Conservation (phyloP, 1,140 invertebrate species). For the Pseudomyrmex gracilis region DNA sequence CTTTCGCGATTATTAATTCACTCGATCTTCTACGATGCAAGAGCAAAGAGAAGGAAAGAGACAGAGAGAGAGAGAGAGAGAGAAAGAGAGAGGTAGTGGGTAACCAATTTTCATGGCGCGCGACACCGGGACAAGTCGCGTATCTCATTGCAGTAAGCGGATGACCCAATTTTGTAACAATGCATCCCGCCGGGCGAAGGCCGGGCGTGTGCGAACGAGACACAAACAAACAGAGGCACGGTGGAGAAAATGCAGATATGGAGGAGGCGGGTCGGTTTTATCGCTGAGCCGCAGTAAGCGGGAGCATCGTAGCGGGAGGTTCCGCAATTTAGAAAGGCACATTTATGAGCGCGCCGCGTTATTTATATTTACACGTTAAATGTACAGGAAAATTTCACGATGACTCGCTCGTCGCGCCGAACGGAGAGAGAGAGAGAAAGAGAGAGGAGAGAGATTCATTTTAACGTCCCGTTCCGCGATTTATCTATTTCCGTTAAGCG, state of each 20-base stretch:
- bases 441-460: background rate
- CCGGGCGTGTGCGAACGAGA: slow-evolving; percentile 48
- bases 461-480: background rate
- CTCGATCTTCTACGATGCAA: background rate
- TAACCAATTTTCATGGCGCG: slow-evolving; percentile 49
- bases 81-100: background rate
- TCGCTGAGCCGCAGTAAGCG: slow-evolving; percentile 31
- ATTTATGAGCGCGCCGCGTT: slow-evolving; percentile 40
- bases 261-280: slow-evolving; percentile 33
- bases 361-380: slow-evolving; percentile 51
- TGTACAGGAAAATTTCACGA: slow-evolving; percentile 4
- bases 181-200: slow-evolving; percentile 23
- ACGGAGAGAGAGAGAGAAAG: background rate
- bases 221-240: slow-evolving; percentile 53
- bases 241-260: slow-evolving; percentile 42
- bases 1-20: background rate
- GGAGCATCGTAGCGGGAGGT: background rate
- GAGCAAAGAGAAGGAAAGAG: slow-evolving; percentile 2
- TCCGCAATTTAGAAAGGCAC: slow-evolving; percentile 43
- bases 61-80: background rate
- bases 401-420: background rate
- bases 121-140: slow-evolving; percentile 34
- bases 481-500: background rate
- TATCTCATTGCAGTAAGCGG: slow-evolving; percentile 63
- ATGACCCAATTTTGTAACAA: slow-evolving; percentile 72